A percentile compares a stretch with the other conserved stretches of the same genome.
Conservation (phyloP, 2,888 invertebrate genomes). For the Dryocosmus kuriphilus region DNA sequence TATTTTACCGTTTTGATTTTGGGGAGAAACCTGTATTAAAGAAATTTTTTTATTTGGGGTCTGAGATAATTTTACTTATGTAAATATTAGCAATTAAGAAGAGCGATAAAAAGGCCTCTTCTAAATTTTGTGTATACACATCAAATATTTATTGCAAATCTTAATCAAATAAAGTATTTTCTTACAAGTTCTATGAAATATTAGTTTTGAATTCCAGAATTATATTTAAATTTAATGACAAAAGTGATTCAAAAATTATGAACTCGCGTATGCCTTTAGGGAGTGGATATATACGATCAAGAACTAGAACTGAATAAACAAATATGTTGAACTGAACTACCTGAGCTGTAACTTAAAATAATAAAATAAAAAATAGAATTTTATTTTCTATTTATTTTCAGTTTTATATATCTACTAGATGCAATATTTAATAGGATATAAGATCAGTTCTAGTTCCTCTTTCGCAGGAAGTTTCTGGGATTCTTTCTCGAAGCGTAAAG, state of each 20-base stretch:
- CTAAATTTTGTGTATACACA: too few relatives aligned
- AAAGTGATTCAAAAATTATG: too few relatives aligned
- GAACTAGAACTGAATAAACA: background rate
- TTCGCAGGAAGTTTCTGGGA: constrained; percentile 17
- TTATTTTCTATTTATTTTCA: background rate
- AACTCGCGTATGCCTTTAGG: background rate
- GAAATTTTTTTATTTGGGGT: too few relatives aligned
- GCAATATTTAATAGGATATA: background rate
- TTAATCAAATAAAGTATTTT: too few relatives aligned
- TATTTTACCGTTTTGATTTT: too few relatives aligned
- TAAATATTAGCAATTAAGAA: background rate
- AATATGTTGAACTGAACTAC: background rate
- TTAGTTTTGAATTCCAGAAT: background rate
- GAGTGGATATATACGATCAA: background rate
- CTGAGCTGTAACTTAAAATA: background rate
- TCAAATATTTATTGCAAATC: too few relatives aligned
- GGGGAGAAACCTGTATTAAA: too few relatives aligned
- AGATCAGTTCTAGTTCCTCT: constrained; percentile 1
- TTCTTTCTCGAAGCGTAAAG: constrained; percentile 14
- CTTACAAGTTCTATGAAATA: too few relatives aligned
- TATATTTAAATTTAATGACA: background rate
- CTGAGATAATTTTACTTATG: background rate
- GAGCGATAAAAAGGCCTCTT: background rate
- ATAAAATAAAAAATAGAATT: background rate
- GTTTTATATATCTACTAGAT: background rate